A percentile compares a stretch with the other conserved stretches of the same genome.
Conservation (phyloP, 2,113 vertebrate species). For the Prionailurus bengalensis region DNA sequence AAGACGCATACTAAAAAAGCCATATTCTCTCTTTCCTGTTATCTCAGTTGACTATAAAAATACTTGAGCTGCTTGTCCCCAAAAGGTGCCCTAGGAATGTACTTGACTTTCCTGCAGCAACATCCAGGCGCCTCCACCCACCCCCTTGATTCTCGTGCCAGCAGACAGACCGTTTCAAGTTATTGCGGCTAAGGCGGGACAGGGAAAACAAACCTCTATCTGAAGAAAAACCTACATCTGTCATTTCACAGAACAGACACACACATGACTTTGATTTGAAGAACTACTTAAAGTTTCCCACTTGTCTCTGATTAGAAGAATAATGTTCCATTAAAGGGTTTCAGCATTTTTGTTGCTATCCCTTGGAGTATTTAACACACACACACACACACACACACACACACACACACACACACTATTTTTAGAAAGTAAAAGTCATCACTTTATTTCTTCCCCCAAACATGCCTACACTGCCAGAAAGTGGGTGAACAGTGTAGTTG, state of each 20-base stretch:
- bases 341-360: neutral
- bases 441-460: neutral
- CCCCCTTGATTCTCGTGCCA: neutral
- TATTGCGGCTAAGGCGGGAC: neutral
- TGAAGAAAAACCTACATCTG: neutral
- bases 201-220: neutral
- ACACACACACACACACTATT: neutral
- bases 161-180: neutral
- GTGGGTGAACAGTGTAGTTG: neutral
- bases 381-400: too few relatives aligned
- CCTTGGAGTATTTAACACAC: neutral
- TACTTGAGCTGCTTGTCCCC: neutral
- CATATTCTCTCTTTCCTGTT: constrained; percentile 54
- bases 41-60: constrained; percentile 74
- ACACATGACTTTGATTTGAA: neutral
- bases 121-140: rapidly evolving
- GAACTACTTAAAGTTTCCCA: neutral
- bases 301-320: constrained; percentile 41
- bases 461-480: neutral
- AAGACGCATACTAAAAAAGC: constrained; percentile 7
- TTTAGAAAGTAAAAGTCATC: constrained; percentile 19
- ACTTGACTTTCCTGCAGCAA: neutral
- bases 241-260: constrained; percentile 49
- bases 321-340: neutral
- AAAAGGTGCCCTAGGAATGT: constrained; percentile 51